phyloP scores from a whole-genome alignment of 2,797 vertebrate genomes.

The Anguilla obscura region DNA sequence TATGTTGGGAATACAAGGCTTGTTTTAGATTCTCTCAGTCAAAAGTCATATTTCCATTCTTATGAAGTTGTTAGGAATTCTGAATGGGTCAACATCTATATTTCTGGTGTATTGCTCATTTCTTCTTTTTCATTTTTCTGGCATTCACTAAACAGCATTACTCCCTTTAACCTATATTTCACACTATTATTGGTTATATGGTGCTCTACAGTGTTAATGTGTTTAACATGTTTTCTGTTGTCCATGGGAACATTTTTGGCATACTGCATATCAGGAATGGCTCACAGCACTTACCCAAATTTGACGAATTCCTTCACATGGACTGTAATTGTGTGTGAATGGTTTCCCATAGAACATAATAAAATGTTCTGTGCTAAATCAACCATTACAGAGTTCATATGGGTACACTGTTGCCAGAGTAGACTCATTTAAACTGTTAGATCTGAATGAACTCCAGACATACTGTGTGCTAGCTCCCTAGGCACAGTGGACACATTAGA shows the following conservation, averaged over 20 bases:
- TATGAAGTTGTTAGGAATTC: background rate
- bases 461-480: background rate
- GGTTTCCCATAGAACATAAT: no score
- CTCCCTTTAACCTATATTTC: background rate
- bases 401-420: background rate
- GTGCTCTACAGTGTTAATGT: background rate
- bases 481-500: background rate
- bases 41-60: background rate
- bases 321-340: no score
- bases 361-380: no score
- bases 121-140: background rate
- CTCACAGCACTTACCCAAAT: background rate
- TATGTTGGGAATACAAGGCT: background rate
- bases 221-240: background rate
- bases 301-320: background rate
- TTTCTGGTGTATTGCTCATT: background rate
- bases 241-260: background rate
- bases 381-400: background rate
- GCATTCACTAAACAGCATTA: background rate
- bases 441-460: background rate
- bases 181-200: background rate
- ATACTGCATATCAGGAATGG: background rate
- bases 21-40: background rate
- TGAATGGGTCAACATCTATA: slow-evolving; percentile 1
- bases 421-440: background rate